Percentiles rank a stretch among this genome's conserved stretches.
Conservation (phyloP, 2,797 vertebrate genomes). For the Rhinatrema bivittatum region DNA sequence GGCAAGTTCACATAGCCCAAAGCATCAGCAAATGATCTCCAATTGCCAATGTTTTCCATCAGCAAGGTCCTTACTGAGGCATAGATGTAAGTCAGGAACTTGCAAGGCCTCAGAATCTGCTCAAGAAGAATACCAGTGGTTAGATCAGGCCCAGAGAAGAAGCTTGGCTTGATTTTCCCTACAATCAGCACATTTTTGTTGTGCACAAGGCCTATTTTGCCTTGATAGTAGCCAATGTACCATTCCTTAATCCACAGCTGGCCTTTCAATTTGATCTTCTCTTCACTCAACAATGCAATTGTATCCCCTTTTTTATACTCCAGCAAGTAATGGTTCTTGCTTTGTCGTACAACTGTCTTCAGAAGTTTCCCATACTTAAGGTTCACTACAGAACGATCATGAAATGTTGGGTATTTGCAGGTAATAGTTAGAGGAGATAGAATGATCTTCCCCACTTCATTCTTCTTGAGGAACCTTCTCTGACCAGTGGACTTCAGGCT, state of each 20-base stretch:
- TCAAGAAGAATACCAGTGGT: slow-evolving; percentile 80
- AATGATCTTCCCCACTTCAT: slow-evolving; percentile 85
- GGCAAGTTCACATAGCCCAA: slow-evolving; percentile 81
- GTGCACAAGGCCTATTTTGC: slow-evolving; percentile 84
- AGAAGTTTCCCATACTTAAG: slow-evolving; percentile 86
- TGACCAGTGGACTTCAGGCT: slow-evolving; percentile 59
- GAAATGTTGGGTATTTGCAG: slow-evolving; percentile 81
- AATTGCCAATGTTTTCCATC: slow-evolving; percentile 93
- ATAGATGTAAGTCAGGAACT: slow-evolving; percentile 95
- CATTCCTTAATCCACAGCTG: slow-evolving; percentile 95
- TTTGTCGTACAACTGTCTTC: slow-evolving; percentile 88
- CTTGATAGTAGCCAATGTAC: slow-evolving; percentile 95
- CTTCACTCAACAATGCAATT: slow-evolving; percentile 86
- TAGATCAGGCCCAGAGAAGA: slow-evolving; percentile 80
- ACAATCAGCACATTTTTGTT: slow-evolving; percentile 86
- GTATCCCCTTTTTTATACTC: slow-evolving; percentile 94
- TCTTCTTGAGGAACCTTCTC: slow-evolving; percentile 90
- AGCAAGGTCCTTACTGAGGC: slow-evolving; percentile 87
- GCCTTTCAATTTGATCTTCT: slow-evolving; percentile 85
- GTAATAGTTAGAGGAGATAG: slow-evolving; percentile 82
- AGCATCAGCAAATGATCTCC: slow-evolving; percentile 84
- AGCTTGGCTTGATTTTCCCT: slow-evolving; percentile 78
- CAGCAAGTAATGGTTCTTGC: slow-evolving; percentile 87
- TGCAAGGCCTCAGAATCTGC: slow-evolving; percentile 90
- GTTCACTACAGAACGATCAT: slow-evolving; percentile 77